These are phyloP conservation scores for Drosophila parvula DNA, from an alignment of 1,140 invertebrate genomes.

Conservation along the genomic window DNA sequence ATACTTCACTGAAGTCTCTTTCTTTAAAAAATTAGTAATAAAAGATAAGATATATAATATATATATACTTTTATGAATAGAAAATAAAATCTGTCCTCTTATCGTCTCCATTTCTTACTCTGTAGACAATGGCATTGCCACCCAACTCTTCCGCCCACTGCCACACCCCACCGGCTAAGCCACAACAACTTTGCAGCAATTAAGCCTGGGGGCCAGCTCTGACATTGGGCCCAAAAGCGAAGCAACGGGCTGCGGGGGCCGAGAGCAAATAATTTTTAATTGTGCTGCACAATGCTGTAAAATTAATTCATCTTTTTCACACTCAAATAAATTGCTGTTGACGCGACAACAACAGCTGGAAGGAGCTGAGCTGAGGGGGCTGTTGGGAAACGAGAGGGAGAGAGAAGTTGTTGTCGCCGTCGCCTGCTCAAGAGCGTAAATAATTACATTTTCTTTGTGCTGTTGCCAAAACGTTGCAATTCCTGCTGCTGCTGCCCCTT, in stretches of 20 bases:
- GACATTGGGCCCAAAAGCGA: conserved; percentile 47
- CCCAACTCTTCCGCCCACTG: conserved; percentile 2
- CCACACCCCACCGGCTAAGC: conserved; percentile 69
- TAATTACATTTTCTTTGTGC: conserved; percentile 82
- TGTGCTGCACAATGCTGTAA: conserved; percentile 82
- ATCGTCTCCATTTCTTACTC: neutral
- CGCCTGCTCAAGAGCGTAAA: conserved; percentile 80
- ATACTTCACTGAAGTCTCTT: neutral
- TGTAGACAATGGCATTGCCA: conserved; percentile 41
- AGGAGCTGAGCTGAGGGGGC: neutral
- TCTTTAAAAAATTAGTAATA: neutral
- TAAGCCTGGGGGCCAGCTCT: conserved; percentile 69
- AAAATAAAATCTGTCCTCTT: neutral
- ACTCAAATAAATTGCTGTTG: conserved; percentile 82
- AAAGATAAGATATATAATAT: neutral
- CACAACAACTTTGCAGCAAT: conserved; percentile 82
- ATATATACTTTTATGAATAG: neutral
- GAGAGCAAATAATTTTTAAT: conserved; percentile 81
- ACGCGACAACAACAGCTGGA: conserved; percentile 68
- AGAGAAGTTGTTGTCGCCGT: conserved; percentile 51
- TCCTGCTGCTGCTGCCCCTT: conserved; percentile 38
- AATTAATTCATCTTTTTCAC: conserved; percentile 83
- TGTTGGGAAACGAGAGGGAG: conserved; percentile 12
- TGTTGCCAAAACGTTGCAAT: conserved; percentile 78
- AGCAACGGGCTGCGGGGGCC: conserved; percentile 6